These are phyloP conservation scores for Aplodontia rufa DNA, from an alignment of 2,113 vertebrate genomes.

Conservation along the genomic window DNA sequence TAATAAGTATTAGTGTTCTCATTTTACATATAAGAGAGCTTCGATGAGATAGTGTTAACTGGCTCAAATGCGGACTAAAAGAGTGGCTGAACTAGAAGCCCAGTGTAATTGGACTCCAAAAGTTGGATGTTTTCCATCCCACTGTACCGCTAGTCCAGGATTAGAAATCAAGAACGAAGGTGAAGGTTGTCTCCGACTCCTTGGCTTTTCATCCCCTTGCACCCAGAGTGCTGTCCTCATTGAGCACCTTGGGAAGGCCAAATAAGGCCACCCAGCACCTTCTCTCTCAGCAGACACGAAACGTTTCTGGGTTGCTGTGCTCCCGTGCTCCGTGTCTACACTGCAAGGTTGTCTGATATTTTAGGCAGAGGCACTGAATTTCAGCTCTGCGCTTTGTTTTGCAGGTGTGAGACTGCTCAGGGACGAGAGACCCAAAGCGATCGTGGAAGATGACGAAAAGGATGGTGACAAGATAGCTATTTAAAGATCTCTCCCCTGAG, in stretches of 20 bases:
- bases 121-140: neutral
- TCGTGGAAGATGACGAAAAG: conserved; percentile 93
- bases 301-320: neutral
- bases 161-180: neutral
- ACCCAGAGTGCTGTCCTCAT: neutral
- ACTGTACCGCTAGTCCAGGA: neutral
- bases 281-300: accelerated
- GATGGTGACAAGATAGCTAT: conserved; percentile 82
- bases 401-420: conserved; percentile 87
- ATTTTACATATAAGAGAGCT: neutral
- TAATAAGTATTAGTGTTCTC: neutral
- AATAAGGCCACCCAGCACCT: neutral
- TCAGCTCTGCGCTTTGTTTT: conserved; percentile 69
- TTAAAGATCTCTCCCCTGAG: conserved; percentile 72
- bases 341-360: neutral
- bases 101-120: neutral
- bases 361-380: conserved; percentile 39
- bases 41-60: neutral
- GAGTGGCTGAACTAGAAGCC: neutral
- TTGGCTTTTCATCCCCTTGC: neutral
- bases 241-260: neutral
- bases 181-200: neutral
- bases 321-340: neutral
- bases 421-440: conserved; percentile 86
- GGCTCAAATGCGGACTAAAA: neutral